Evolutionary conservation across 1,140 invertebrate genomes (phyloP), one percentile per base, ranked within the genome.

Genomic region (Magallana angulata): DNA sequence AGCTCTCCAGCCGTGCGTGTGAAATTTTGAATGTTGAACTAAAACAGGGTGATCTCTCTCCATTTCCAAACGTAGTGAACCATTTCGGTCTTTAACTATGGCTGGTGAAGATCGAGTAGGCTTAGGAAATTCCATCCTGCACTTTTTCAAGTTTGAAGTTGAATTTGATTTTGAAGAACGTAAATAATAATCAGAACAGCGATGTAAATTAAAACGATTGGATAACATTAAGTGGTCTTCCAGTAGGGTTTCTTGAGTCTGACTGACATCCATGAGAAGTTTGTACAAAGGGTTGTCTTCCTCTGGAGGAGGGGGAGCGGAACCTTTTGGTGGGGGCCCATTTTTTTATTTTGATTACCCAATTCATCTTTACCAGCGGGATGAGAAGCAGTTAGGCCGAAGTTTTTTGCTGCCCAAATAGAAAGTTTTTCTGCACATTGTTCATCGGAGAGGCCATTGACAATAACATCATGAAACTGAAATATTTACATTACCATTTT

Each of bases 181-280:
- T 62, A 86, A 30, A 81, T 86, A 90, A 56, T 88, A 90, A 30
- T 90, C 86, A 18, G 87, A 91, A 62, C 86, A 91, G 57, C 84
- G 85, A 57, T 91, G 90, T 12, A 87, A 48, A 85, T 91, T 91
- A n/a, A 91, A 14, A 57, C 62, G 48, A 80, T 90, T 90, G 6
- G 83, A 85, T 2, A 90, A 81, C 36, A 88, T 18, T 14, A 88
- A 24, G 30, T 90, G 59, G 36, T 88, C 85, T 84, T 83, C 86
- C n/a, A 88, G 36, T 5, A 90, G 16, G 36, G 57, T 57, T 58
- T 87, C 89, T 80, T 90, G 88, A 24, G 86, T 83, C 1, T 16
- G 14, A 81, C 89, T 89, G 9, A 90, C 89, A 91, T 89, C 86
- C 86, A 88, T 89, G n/a, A 90, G 18, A 58, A 82, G 62, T 85